Percentiles rank a stretch among this genome's conserved stretches.
Evolutionary conservation across 2,797 vertebrate genomes (phyloP).

Genomic region (Rousettus madagascariensis): DNA sequence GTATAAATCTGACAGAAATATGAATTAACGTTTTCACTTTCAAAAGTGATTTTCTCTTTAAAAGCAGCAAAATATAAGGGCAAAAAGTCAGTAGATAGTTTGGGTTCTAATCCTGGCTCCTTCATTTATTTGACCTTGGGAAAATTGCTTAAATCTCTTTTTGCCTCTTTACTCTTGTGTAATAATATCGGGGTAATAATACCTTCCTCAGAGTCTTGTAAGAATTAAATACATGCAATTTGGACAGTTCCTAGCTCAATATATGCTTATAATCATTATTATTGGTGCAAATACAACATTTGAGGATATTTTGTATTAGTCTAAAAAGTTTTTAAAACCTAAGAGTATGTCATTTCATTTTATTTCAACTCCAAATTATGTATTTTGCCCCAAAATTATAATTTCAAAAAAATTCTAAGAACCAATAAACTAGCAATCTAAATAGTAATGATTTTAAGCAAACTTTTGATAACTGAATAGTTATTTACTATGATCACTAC

Average conservation of each 20-base stretch:
- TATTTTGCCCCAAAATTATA: slow-evolving; percentile 54
- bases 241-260: not conserved
- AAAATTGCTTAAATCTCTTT: not conserved
- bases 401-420: slow-evolving; percentile 50
- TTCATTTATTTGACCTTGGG: not conserved
- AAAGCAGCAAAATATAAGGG: not conserved
- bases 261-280: not conserved
- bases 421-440: slow-evolving; percentile 54
- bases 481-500: slow-evolving; percentile 22
- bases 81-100: not conserved
- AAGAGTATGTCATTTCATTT: slow-evolving; percentile 36
- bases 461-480: slow-evolving; percentile 46
- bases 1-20: not conserved
- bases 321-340: not conserved
- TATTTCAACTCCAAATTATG: slow-evolving; percentile 49
- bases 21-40: not conserved
- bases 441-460: slow-evolving; percentile 62
- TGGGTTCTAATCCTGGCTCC: not conserved
- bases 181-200: not conserved
- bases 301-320: slow-evolving; percentile 2
- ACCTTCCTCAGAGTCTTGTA: not conserved
- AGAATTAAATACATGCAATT: not conserved
- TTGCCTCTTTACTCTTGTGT: not conserved
- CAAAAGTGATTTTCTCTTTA: not conserved
- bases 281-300: not conserved